Percentiles rank a stretch among this genome's conserved stretches.
Evolutionary conservation across 1,140 invertebrate genomes (phyloP).

Genomic region (Drosophila tristis): DNA sequence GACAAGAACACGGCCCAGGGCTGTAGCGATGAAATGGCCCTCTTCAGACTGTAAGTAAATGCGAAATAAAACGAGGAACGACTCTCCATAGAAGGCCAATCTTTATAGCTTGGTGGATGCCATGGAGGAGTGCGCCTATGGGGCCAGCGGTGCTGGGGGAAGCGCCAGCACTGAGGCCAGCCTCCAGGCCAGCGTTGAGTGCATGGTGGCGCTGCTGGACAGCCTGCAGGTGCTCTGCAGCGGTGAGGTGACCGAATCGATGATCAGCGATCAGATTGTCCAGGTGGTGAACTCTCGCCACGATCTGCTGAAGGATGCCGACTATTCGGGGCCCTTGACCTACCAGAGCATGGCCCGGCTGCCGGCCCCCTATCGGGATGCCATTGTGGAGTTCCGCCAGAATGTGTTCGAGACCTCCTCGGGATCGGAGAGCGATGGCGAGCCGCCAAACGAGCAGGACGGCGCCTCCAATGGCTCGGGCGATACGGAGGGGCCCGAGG

Average conservation of each 20-base stretch:
- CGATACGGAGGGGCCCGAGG: slow-evolving; percentile 90
- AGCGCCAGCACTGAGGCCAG: slow-evolving; percentile 88
- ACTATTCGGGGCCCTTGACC: slow-evolving; percentile 93
- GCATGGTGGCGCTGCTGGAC: slow-evolving; percentile 92
- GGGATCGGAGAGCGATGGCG: slow-evolving; percentile 85
- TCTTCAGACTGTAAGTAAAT: slow-evolving; percentile 92
- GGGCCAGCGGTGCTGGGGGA: slow-evolving; percentile 85
- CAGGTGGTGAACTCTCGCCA: slow-evolving; percentile 90
- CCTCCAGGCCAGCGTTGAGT: slow-evolving; percentile 91
- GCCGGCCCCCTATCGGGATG: slow-evolving; percentile 90
- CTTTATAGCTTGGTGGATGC: slow-evolving; percentile 93
- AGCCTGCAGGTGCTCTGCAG: slow-evolving; percentile 92
- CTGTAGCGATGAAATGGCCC: slow-evolving; percentile 94
- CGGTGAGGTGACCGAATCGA: slow-evolving; percentile 87
- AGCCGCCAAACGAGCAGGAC: slow-evolving; percentile 84
- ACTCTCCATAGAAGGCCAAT: neutral
- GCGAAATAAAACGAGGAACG: neutral
- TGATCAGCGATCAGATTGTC: slow-evolving; percentile 84
- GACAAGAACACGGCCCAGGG: slow-evolving; percentile 90
- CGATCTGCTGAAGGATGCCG: slow-evolving; percentile 90
- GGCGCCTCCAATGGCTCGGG: slow-evolving; percentile 87
- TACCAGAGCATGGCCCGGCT: slow-evolving; percentile 93
- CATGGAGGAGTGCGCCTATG: slow-evolving; percentile 91
- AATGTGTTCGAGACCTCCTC: slow-evolving; percentile 86
- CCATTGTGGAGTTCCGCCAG: slow-evolving; percentile 86